These are phyloP conservation scores for Gambelia wislizenii DNA, from an alignment of 2,797 vertebrate genomes.

Conservation along the genomic window DNA sequence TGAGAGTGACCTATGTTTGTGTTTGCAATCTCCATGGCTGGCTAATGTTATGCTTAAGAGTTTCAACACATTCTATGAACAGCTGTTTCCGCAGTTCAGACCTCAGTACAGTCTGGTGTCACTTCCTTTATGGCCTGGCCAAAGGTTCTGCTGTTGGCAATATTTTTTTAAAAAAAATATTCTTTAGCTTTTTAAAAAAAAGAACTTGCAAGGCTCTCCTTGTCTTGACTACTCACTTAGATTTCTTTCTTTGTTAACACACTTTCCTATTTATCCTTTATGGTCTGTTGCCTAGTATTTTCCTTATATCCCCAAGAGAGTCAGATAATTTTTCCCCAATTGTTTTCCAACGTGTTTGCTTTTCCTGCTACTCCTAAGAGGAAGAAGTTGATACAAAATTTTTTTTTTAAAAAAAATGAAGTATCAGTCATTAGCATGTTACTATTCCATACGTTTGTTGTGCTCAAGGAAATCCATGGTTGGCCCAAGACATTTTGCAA, in stretches of 20 bases:
- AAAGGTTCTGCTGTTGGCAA: constrained; percentile 29
- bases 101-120: constrained; percentile 41
- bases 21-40: not conserved
- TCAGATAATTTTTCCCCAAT: constrained; percentile 62
- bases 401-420: constrained; percentile 49
- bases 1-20: not conserved
- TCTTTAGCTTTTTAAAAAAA: too few species aligned
- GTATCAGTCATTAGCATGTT: constrained; percentile 43
- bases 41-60: constrained; percentile 17
- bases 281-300: constrained; percentile 39
- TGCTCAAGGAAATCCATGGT: not conserved
- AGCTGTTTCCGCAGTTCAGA: not conserved
- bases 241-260: constrained; percentile 14
- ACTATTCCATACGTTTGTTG: not conserved
- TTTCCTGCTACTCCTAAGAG: constrained; percentile 68
- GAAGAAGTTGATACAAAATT: constrained; percentile 77
- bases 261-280: constrained; percentile 20
- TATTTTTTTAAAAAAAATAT: not conserved
- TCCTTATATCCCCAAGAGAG: constrained; percentile 48
- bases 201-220: not conserved
- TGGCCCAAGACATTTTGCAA: not conserved
- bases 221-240: constrained; percentile 45
- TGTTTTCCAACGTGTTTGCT: constrained; percentile 71
- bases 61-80: not conserved
- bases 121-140: constrained; percentile 31